Base-by-base conservation (phyloP, 1,140 invertebrate genomes). In the Lepidurus packardi region DNA sequence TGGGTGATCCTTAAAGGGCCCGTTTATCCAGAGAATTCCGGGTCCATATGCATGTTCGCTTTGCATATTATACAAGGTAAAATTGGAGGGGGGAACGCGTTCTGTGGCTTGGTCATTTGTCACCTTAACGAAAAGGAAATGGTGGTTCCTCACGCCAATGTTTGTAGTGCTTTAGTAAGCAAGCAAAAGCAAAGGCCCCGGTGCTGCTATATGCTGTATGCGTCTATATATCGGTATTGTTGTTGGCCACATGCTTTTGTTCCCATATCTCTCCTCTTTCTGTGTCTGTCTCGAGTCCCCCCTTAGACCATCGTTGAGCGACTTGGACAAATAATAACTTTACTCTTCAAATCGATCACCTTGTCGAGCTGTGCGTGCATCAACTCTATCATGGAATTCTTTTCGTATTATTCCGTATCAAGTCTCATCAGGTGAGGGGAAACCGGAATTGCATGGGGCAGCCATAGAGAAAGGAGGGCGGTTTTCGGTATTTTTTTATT, bases 311-410 rank as follows among this genome's bases (percentile, higher is more conserved):
- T n/a, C 53, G 21, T 65, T 65, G 16, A 65, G n/a, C 53, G 53
- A 65, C 53, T 65, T 65, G 53, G 53, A 65, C 53, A 65, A 65
- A 65, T 65, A 65, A 65, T 65, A 65, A 65, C 9, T 65, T 65
- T 7, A 16, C 9, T n/a, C 53, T n/a, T 65, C 53, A 21, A 65
- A 65, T 65, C 53, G 53, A 65, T 65, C 53, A 65, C 53, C n/a
- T 65, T 65, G 53, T 65, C 53, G 53, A 65, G 53, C 53, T n/a
- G 53, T 65, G 53, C 53, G 53, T 65, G 53, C 53, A 65, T 21
- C 13, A 16, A 65, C 53, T 65, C 53, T n/a, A 65, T 65, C 53
- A 21, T n/a, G 53, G 53, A n/a, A 65, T 9, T 21, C 53, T 65
- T 65, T 65, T 21, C 53, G 53, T 65, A 65, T 65, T 65, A 65